phyloP scores from a whole-genome alignment of 2,113 vertebrate genomes.

The Cyanoramphus novaezelandiae region DNA sequence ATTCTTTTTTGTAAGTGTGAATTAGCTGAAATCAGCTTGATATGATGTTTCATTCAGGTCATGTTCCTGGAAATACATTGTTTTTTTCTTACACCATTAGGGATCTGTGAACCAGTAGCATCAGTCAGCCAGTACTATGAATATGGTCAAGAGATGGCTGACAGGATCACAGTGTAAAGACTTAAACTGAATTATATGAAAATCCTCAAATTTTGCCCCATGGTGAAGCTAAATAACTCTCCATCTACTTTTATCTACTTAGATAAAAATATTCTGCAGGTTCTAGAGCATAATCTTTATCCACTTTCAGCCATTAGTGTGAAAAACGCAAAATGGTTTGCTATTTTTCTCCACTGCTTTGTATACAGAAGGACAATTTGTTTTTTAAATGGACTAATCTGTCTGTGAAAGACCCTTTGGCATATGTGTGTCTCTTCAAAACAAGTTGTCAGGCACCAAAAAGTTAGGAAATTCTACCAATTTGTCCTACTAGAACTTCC shows the following conservation, averaged over 20 bases:
- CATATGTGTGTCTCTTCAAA: neutral
- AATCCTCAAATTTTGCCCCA: neutral
- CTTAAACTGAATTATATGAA: neutral
- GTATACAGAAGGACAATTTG: neutral
- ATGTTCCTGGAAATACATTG: neutral
- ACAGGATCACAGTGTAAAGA: neutral
- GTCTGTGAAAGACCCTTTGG: neutral
- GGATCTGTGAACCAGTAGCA: neutral
- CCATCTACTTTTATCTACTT: neutral
- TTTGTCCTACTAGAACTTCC: neutral
- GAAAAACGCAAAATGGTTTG: neutral
- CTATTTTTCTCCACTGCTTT: neutral
- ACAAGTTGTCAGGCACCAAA: neutral
- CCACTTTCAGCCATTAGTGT: neutral
- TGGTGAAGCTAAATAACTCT: neutral
- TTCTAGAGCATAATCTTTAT: neutral
- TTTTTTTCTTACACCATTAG: neutral
- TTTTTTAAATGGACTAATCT: neutral
- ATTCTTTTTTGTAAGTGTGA: neutral
- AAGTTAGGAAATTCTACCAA: neutral
- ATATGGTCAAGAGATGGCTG: neutral
- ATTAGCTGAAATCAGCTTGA: neutral
- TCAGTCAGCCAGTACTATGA: neutral
- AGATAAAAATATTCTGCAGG: neutral
- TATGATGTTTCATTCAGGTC: neutral